A percentile compares a stretch with the other conserved stretches of the same genome.
Evolutionary conservation across 1,140 invertebrate species (phyloP).

Genomic region (Trypoxylus dichotomus): DNA sequence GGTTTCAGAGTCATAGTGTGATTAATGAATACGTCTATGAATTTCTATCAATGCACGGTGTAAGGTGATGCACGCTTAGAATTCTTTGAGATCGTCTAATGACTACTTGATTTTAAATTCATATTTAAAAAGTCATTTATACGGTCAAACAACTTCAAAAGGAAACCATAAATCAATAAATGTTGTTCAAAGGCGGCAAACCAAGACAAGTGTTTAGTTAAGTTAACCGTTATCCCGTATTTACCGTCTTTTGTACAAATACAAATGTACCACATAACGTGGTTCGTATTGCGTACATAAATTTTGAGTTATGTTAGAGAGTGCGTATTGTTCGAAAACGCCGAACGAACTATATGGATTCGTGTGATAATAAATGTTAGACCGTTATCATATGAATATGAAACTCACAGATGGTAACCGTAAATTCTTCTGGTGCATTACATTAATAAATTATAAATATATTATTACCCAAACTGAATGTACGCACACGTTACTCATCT

Average conservation of each 20-base stretch:
- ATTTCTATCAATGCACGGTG: neutral
- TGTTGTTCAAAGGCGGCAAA: neutral
- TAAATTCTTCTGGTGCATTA: neutral
- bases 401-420: neutral
- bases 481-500: too few relatives aligned
- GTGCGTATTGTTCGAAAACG: neutral
- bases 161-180: neutral
- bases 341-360: neutral
- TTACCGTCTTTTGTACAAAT: neutral
- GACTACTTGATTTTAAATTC: too few relatives aligned
- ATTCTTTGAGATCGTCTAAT: too few relatives aligned
- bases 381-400: neutral
- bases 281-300: neutral
- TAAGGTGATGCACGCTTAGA: neutral
- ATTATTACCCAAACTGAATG: neutral
- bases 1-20: slow-evolving; percentile 5
- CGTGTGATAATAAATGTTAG: neutral
- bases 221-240: neutral
- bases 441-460: neutral
- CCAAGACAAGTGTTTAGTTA: neutral
- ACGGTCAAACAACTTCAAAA: neutral
- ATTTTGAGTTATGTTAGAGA: neutral
- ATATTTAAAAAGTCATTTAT: too few relatives aligned
- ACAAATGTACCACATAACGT: neutral
- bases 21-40: neutral